Evolutionary conservation across 2,797 vertebrate species (phyloP), one percentile per base, ranked within the genome.

Genomic region (Melanotaenia nigrans): DNA sequence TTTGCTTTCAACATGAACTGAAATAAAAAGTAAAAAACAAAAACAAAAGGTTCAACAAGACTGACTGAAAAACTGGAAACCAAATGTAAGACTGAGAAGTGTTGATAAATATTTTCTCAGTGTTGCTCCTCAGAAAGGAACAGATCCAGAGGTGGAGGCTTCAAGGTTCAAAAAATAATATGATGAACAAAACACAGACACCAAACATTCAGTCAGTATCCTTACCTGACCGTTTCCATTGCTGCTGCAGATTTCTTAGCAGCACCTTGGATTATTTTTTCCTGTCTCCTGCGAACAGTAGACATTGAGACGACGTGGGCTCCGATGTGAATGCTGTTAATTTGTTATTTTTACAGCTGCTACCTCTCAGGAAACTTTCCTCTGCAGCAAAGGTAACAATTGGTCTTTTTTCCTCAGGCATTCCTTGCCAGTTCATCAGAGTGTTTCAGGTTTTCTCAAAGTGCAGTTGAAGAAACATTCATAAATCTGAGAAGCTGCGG

Each of bases 41-140:
- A 54, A 79, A 82, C 84, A 74, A 76, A 79, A 74, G 0, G 18
- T 68, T 22, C 20, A 61, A 16, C 1, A 58, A 13, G 35, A 20
- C 49, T 32, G 42, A 4, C 36, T 42, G 42, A 10, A 24, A 55
- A 70, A 56, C 22, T 24, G n/a, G 11, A 22, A 28, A 54, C 28
- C 8, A 24, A 45, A 65, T 72, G 13, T 20, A 33, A 51, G 14
- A 30, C 72, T 67, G 16, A 3, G 16, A 24, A 55, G 13, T 32
- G 36, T 18, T 59, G 1, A 55, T 3, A 16, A 58, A n/a, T 4
- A 18, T 62, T 3, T 42, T 16, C 42, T 22, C 51, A 61, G 5
- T 10, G 71, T 55, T 54, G 16, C 4, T 4, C 3, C 22, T 14
- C 42, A 10, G 38, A 16, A 30, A 40, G 67, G 38, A 68, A 61